A percentile compares a stretch with the other conserved stretches of the same genome.
These are phyloP conservation scores for Chaetoderma sp. DNA, from an alignment of 2,888 invertebrate genomes.

Conservation along the genomic window DNA sequence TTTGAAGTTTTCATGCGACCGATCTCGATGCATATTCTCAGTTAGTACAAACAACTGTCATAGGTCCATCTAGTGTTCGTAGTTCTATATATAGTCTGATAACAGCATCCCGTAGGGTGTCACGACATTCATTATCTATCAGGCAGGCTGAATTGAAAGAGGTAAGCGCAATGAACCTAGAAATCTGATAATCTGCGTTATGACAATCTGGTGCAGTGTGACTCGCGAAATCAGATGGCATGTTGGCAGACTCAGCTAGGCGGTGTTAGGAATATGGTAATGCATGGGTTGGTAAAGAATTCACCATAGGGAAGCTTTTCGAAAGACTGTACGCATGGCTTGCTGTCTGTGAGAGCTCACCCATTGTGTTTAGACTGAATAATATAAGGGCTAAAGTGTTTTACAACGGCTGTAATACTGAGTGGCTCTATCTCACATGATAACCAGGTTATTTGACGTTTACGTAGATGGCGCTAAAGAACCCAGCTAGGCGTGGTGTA, in stretches of 20 bases:
- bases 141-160: slow-evolving; percentile 25
- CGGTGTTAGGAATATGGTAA: slow-evolving; percentile 35
- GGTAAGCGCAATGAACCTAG: slow-evolving; percentile 10
- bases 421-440: slow-evolving; percentile 47
- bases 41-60: slow-evolving; percentile 18
- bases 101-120: slow-evolving; percentile 13
- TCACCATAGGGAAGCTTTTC: slow-evolving; percentile 38
- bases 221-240: slow-evolving; percentile 38
- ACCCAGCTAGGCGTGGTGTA: slow-evolving; percentile 16
- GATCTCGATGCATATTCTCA: slow-evolving; percentile 25
- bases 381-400: slow-evolving; percentile 43
- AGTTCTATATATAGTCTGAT: background rate
- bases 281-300: slow-evolving; percentile 36
- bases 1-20: slow-evolving; percentile 20
- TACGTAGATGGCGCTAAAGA: slow-evolving; percentile 13
- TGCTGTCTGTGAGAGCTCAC: slow-evolving; percentile 40
- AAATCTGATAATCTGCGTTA: slow-evolving; percentile 31
- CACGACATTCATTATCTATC: slow-evolving; percentile 12
- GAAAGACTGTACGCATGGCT: slow-evolving; percentile 42
- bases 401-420: slow-evolving; percentile 34
- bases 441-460: slow-evolving; percentile 38
- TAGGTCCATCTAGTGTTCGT: slow-evolving; percentile 18
- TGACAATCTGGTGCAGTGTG: slow-evolving; percentile 32
- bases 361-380: slow-evolving; percentile 34
- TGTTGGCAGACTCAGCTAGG: too few species aligned